Percentiles rank a stretch among this genome's conserved stretches.
These are phyloP conservation scores for Dromius quadrimaculatus DNA, from an alignment of 2,888 invertebrate genomes.

Conservation along the genomic window DNA sequence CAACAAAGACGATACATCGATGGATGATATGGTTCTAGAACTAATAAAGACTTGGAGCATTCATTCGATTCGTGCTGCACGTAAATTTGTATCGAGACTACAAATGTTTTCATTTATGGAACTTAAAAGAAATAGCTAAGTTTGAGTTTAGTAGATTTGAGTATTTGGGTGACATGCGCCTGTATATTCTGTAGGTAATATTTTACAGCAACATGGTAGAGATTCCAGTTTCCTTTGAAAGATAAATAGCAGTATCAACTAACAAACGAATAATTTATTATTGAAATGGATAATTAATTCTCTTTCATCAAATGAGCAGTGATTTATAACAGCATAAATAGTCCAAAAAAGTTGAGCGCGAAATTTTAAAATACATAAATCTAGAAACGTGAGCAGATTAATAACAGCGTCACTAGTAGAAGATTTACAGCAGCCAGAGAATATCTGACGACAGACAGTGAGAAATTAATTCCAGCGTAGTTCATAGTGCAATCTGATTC, in stretches of 20 bases:
- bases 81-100: too few relatives aligned
- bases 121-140: too few relatives aligned
- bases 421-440: conserved; percentile 45
- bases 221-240: too few relatives aligned
- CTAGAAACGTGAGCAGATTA: conserved; percentile 51
- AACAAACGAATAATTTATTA: too few relatives aligned
- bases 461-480: conserved; percentile 31
- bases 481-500: conserved; percentile 31
- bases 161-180: too few relatives aligned
- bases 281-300: conserved; percentile 28
- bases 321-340: conserved; percentile 51
- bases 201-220: too few relatives aligned
- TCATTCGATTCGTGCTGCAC: neutral
- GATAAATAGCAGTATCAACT: too few relatives aligned
- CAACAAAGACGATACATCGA: conserved; percentile 37
- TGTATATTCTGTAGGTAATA: too few relatives aligned
- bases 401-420: conserved; percentile 42
- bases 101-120: too few relatives aligned
- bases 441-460: conserved; percentile 41
- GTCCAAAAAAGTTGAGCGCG: conserved; percentile 41
- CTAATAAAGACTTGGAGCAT: conserved; percentile 1
- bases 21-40: conserved; percentile 29
- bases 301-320: conserved; percentile 35
- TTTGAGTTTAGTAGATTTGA: too few relatives aligned
- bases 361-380: conserved; percentile 50